Evolutionary conservation across 2,888 invertebrate species (phyloP).

Genomic region (Drosophila kanekoi): DNA sequence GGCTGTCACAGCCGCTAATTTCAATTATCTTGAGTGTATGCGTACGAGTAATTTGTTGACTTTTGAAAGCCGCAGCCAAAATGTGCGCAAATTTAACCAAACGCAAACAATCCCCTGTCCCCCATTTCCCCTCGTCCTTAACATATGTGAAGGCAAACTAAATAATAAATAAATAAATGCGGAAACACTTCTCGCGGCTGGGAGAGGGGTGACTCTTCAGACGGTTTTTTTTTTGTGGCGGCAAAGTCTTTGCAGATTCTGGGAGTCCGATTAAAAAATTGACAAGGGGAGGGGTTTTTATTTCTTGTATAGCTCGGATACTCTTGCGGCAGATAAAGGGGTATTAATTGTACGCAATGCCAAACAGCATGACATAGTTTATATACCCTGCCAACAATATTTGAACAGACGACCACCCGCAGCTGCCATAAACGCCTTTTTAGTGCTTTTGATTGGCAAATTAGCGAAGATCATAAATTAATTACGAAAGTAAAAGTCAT

Average conservation of each 20-base stretch:
- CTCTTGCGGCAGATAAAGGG: slow-evolving; percentile 6
- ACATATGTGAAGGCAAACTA: slow-evolving; percentile 4
- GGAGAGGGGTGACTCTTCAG: slow-evolving; percentile 25
- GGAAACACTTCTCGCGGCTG: slow-evolving; percentile 46
- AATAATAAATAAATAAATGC: slow-evolving; percentile 38
- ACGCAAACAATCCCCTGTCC: neutral
- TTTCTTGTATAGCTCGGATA: neutral
- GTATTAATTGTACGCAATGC: no score
- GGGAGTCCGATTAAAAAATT: slow-evolving; percentile 36
- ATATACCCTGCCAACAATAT: neutral
- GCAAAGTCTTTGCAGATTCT: slow-evolving; percentile 35
- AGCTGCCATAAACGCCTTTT: slow-evolving; percentile 50
- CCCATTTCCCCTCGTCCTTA: neutral
- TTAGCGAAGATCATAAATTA: slow-evolving; percentile 50
- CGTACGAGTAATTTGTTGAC: slow-evolving; percentile 76
- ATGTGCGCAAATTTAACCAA: slow-evolving; percentile 46
- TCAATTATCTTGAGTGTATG: slow-evolving; percentile 76
- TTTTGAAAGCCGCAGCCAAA: slow-evolving; percentile 46
- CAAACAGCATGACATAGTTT: slow-evolving; percentile 5
- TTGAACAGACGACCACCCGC: slow-evolving; percentile 23
- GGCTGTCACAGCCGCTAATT: slow-evolving; percentile 77
- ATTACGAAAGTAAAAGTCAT: slow-evolving; percentile 47
- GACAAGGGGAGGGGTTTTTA: slow-evolving; percentile 1
- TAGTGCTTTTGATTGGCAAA: slow-evolving; percentile 59
- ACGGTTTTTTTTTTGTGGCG: slow-evolving; percentile 34